These are phyloP conservation scores for Tenodera sinensis DNA, from an alignment of 2,888 invertebrate species.

Conservation along the genomic window DNA sequence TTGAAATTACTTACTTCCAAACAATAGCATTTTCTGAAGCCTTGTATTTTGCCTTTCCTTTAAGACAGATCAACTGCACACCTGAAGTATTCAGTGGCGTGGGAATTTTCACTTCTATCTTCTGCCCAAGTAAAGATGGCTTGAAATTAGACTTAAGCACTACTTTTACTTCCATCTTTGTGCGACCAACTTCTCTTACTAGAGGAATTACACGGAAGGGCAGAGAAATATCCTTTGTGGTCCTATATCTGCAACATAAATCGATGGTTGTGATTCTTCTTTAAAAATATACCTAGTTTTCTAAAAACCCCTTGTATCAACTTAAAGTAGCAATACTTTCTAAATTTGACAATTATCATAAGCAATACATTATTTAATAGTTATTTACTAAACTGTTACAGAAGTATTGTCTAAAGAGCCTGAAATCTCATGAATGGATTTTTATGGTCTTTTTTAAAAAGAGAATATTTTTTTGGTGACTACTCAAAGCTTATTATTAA, in stretches of 20 bases:
- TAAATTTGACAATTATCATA: too few relatives aligned
- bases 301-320: too few relatives aligned
- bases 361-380: too few relatives aligned
- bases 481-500: too few relatives aligned
- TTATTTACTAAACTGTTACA: too few relatives aligned
- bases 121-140: slow-evolving; percentile 94
- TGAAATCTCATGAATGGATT: too few relatives aligned
- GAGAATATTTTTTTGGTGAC: too few relatives aligned
- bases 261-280: background rate
- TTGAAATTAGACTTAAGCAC: slow-evolving; percentile 99
- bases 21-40: slow-evolving; percentile 99
- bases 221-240: slow-evolving; percentile 98
- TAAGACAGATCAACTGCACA: slow-evolving; percentile 96
- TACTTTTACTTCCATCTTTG: slow-evolving; percentile 99
- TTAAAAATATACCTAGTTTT: too few relatives aligned
- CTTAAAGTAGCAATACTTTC: too few relatives aligned
- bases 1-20: slow-evolving; percentile 70
- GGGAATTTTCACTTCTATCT: slow-evolving; percentile 98
- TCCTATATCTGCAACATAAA: slow-evolving; percentile 73
- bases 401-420: too few relatives aligned
- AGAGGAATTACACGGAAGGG: slow-evolving; percentile 99
- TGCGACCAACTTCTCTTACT: slow-evolving; percentile 95
- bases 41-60: slow-evolving; percentile 99
- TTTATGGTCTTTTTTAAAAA: too few relatives aligned
- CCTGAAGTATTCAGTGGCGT: slow-evolving; percentile 98